Percentiles rank a stretch among this genome's conserved stretches.
Conservation (phyloP, 2,888 invertebrate species). For the Allophyes oxyacanthae region DNA sequence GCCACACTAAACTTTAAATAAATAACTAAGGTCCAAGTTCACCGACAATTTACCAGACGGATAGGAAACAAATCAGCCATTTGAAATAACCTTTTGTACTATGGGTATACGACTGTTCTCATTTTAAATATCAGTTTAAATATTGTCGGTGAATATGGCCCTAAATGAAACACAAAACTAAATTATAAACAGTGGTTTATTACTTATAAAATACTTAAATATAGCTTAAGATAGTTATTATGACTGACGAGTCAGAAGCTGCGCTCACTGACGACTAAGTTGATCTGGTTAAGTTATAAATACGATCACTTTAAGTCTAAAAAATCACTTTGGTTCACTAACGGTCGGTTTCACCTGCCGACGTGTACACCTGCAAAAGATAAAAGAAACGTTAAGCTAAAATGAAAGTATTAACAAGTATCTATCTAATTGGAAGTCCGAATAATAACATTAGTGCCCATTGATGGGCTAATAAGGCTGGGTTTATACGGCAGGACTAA, state of each 20-base stretch:
- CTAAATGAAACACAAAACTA: constrained; percentile 15
- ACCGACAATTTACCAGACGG: too few relatives aligned
- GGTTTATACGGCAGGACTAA: too few relatives aligned
- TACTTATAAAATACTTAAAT: constrained; percentile 26
- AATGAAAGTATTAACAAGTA: background rate
- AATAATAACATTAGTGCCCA: too few relatives aligned
- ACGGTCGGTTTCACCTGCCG: constrained; percentile 26
- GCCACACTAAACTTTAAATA: too few relatives aligned
- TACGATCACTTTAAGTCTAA: constrained; percentile 34
- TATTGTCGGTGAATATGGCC: too few relatives aligned
- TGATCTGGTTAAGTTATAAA: constrained; percentile 41
- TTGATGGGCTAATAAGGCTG: too few relatives aligned
- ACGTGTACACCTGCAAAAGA: constrained; percentile 42
- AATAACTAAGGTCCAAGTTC: too few relatives aligned
- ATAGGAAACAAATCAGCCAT: too few relatives aligned
- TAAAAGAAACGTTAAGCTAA: background rate
- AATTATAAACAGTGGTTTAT: constrained; percentile 29
- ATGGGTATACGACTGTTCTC: too few relatives aligned
- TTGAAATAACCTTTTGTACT: too few relatives aligned
- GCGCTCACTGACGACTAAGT: constrained; percentile 8
- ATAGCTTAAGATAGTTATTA: constrained; percentile 18
- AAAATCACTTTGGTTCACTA: constrained; percentile 64
- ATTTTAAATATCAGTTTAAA: too few relatives aligned
- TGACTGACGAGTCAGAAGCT: constrained; percentile 35
- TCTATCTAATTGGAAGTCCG: background rate